Conservation (phyloP, 1,140 invertebrate genomes). For the Temnothorax nylanderi region DNA sequence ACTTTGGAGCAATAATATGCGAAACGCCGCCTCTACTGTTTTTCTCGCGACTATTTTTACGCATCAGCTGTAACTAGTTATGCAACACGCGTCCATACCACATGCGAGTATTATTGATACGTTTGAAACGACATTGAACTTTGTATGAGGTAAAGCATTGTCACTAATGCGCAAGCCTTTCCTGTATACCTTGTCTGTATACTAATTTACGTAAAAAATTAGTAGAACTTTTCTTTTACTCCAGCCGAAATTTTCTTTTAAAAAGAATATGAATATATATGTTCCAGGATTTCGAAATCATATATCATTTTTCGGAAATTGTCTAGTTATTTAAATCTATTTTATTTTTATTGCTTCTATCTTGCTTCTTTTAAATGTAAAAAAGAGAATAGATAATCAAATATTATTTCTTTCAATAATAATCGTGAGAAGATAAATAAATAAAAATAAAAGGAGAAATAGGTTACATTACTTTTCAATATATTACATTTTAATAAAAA, state of each 20-base stretch:
- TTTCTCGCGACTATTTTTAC: background rate
- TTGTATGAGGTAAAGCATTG: background rate
- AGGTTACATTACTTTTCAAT: background rate
- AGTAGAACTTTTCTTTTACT: background rate
- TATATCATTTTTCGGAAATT: background rate
- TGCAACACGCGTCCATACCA: background rate
- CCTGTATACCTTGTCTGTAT: background rate
- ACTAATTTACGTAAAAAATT: background rate
- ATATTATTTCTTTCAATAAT: background rate
- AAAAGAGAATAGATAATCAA: background rate
- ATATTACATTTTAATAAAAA: background rate
- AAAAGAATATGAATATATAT: background rate
- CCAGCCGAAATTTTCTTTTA: background rate
- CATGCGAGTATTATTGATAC: slow-evolving; percentile 1
- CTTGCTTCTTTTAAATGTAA: background rate
- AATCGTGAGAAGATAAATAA: background rate
- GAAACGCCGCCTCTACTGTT: background rate
- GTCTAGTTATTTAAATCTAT: background rate
- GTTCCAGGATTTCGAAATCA: background rate
- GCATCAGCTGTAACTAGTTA: background rate
- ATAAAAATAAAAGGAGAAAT: background rate
- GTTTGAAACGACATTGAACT: slow-evolving; percentile 6
- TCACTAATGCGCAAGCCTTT: background rate
- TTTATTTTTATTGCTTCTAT: background rate
- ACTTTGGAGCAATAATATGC: background rate